Evolutionary conservation across 2,113 vertebrate species (phyloP).

Genomic region (Condylura cristata): DNA sequence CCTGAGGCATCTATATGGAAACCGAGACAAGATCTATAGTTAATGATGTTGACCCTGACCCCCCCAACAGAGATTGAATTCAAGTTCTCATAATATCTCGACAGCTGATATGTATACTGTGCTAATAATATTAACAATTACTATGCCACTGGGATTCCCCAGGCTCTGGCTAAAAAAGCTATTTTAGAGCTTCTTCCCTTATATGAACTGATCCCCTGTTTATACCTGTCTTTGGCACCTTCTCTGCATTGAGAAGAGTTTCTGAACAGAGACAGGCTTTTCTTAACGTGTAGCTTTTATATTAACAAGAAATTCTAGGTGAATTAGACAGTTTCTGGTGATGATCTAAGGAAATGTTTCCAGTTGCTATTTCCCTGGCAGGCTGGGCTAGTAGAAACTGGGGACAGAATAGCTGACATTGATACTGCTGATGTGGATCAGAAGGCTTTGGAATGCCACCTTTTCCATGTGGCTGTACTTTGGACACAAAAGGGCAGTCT

Average conservation of each 20-base stretch:
- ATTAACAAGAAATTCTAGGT: background rate
- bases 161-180: slow-evolving; percentile 73
- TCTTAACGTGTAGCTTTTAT: background rate
- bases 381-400: background rate
- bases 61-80: slow-evolving; percentile 97
- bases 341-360: background rate
- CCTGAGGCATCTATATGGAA: slow-evolving; percentile 92
- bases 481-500: background rate
- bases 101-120: slow-evolving; percentile 98
- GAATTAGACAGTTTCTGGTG: background rate
- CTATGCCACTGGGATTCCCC: slow-evolving; percentile 84
- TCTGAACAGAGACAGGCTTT: slow-evolving; percentile 26
- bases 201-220: slow-evolving; percentile 29
- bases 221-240: background rate
- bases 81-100: slow-evolving; percentile 96
- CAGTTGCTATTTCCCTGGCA: background rate
- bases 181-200: slow-evolving; percentile 74
- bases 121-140: slow-evolving; percentile 98
- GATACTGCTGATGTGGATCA: background rate
- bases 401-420: background rate
- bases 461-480: background rate
- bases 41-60: slow-evolving; percentile 99
- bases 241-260: background rate
- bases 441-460: background rate
- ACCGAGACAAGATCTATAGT: slow-evolving; percentile 91